Percentiles rank a stretch among this genome's conserved stretches.
Conservation (phyloP, 2,888 invertebrate species). For the Ctena decussata region DNA sequence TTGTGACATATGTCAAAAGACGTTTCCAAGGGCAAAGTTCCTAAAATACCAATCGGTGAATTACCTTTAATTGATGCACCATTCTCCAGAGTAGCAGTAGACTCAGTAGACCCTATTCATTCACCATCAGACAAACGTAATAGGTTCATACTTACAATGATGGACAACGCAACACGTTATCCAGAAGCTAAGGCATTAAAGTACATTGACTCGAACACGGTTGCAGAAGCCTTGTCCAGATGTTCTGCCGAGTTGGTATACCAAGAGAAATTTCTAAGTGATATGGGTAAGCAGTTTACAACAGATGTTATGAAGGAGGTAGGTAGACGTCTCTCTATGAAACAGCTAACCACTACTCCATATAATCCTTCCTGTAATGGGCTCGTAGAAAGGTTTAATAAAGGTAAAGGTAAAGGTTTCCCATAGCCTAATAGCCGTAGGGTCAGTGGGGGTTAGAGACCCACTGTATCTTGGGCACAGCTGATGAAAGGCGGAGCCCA, state of each 20-base stretch:
- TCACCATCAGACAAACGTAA: slow-evolving; percentile 47
- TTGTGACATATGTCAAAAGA: slow-evolving; percentile 29
- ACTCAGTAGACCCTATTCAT: slow-evolving; percentile 50
- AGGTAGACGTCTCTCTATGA: slow-evolving; percentile 35
- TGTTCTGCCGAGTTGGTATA: slow-evolving; percentile 54
- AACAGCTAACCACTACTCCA: slow-evolving; percentile 40
- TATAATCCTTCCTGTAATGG: slow-evolving; percentile 62
- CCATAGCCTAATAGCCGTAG: too few species aligned
- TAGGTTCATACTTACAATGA: slow-evolving; percentile 58
- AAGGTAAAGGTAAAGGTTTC: too few species aligned
- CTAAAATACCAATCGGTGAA: not conserved
- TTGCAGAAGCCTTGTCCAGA: slow-evolving; percentile 63
- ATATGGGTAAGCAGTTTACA: slow-evolving; percentile 63
- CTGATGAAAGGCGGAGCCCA: too few species aligned
- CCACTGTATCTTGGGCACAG: too few species aligned
- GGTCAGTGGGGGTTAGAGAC: too few species aligned
- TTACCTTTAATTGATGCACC: slow-evolving; percentile 53
- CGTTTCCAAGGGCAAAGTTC: slow-evolving; percentile 17
- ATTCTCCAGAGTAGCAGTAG: slow-evolving; percentile 52
- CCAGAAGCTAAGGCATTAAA: slow-evolving; percentile 57
- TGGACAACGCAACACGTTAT: slow-evolving; percentile 64
- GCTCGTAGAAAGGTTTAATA: slow-evolving; percentile 34
- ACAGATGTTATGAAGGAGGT: slow-evolving; percentile 50
- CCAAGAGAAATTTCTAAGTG: slow-evolving; percentile 64
- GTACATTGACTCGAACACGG: slow-evolving; percentile 46